Conservation (phyloP, 1,140 invertebrate genomes). For the Procambarus virginalis region DNA sequence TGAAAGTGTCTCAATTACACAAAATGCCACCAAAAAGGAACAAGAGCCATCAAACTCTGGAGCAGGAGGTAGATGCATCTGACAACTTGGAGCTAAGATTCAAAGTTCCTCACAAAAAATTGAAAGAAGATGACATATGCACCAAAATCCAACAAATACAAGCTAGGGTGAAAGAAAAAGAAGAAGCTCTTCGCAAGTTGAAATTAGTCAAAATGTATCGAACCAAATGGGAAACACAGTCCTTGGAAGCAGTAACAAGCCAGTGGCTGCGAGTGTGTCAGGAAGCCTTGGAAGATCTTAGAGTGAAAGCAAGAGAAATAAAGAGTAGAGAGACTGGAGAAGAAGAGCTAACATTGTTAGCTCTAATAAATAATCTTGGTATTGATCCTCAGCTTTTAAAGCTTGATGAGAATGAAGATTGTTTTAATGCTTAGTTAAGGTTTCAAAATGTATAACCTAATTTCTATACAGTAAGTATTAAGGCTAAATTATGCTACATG, state of each 20-base stretch:
- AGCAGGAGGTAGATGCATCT: background rate
- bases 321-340: conserved; percentile 11
- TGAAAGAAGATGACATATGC: background rate
- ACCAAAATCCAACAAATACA: background rate
- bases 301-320: conserved; percentile 14
- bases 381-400: conserved; percentile 31
- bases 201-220: conserved; percentile 42
- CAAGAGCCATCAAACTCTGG: background rate
- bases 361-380: conserved; percentile 34
- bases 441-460: background rate
- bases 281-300: conserved; percentile 43
- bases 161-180: conserved; percentile 33
- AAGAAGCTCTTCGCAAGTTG: conserved; percentile 39
- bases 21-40: background rate
- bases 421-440: conserved; percentile 13
- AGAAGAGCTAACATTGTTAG: conserved; percentile 26
- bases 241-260: conserved; percentile 16
- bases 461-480: too few relatives aligned
- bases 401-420: conserved; percentile 38
- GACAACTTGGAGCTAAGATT: background rate
- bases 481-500: too few relatives aligned
- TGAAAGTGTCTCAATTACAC: too few relatives aligned
- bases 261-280: conserved; percentile 52
- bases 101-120: background rate
- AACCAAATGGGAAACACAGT: conserved; percentile 54